Conservation (phyloP, 2,888 invertebrate genomes). For the Bombyx huttoni region DNA sequence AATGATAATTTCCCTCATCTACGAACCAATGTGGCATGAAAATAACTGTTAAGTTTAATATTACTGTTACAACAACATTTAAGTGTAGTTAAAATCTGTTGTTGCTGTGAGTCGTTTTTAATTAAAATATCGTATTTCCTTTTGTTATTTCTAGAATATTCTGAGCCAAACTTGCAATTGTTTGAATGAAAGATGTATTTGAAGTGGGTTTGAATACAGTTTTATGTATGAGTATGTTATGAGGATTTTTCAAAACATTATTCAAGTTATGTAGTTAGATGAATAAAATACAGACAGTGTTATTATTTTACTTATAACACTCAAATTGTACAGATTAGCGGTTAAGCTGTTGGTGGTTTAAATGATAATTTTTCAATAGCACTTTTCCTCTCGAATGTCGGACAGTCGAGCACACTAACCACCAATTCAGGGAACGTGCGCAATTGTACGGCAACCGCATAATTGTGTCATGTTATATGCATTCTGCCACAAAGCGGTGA, state of each 20-base stretch:
- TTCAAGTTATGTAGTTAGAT: too few relatives aligned
- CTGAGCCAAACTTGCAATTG: not conserved
- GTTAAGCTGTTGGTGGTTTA: not conserved
- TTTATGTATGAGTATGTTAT: too few relatives aligned
- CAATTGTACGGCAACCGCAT: constrained; percentile 1
- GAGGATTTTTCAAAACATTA: too few relatives aligned
- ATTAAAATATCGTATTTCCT: not conserved
- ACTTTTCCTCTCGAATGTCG: not conserved
- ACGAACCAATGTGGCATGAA: not conserved
- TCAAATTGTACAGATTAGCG: not conserved
- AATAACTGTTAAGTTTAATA: not conserved
- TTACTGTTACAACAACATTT: not conserved
- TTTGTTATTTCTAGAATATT: not conserved
- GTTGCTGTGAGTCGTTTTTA: not conserved
- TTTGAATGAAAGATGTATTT: not conserved
- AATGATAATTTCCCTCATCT: too few relatives aligned
- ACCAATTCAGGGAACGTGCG: not conserved
- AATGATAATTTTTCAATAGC: not conserved
- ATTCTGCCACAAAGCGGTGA: not conserved
- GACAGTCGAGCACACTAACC: not conserved
- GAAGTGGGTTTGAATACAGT: too few relatives aligned
- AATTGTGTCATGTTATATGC: constrained; percentile 2
- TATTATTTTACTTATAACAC: not conserved
- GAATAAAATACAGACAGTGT: too few relatives aligned
- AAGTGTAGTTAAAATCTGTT: not conserved